These are phyloP conservation scores for Pantherophis guttatus DNA, from an alignment of 2,113 vertebrate genomes.

Conservation along the genomic window DNA sequence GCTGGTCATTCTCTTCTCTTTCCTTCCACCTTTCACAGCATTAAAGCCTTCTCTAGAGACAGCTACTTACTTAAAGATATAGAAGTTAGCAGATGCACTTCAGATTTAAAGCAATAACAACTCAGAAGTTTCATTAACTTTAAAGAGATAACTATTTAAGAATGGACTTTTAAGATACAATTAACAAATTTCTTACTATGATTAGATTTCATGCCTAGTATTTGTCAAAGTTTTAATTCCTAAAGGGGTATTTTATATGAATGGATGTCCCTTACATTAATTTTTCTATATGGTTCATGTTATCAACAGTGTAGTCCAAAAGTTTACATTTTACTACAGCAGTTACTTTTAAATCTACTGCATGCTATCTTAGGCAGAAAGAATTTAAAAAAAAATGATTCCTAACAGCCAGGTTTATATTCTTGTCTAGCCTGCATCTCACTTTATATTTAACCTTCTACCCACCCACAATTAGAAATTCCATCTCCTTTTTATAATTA, in stretches of 20 bases:
- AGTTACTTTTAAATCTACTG: slow-evolving; percentile 18
- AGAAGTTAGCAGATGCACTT: background rate
- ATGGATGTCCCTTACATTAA: background rate
- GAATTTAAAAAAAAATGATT: background rate
- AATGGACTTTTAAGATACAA: background rate
- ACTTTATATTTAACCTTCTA: background rate
- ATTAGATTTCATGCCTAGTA: too few relatives aligned
- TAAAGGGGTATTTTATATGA: too few relatives aligned
- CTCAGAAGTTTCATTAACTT: background rate
- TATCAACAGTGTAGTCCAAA: background rate
- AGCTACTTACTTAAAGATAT: background rate
- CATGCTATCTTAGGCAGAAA: slow-evolving; percentile 9
- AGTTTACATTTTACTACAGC: background rate
- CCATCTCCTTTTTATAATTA: background rate
- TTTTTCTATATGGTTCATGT: background rate
- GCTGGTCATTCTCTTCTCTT: too few relatives aligned
- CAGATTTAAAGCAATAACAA: background rate
- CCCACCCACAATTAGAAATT: background rate
- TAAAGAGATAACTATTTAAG: background rate
- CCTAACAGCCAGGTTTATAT: background rate
- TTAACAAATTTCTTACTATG: background rate
- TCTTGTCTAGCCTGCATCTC: background rate
- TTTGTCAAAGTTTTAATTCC: background rate
- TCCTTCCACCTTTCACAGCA: too few relatives aligned
- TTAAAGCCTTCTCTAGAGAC: background rate